Evolutionary conservation across 1,140 invertebrate species (phyloP).

Genomic region (Eueides isabella): DNA sequence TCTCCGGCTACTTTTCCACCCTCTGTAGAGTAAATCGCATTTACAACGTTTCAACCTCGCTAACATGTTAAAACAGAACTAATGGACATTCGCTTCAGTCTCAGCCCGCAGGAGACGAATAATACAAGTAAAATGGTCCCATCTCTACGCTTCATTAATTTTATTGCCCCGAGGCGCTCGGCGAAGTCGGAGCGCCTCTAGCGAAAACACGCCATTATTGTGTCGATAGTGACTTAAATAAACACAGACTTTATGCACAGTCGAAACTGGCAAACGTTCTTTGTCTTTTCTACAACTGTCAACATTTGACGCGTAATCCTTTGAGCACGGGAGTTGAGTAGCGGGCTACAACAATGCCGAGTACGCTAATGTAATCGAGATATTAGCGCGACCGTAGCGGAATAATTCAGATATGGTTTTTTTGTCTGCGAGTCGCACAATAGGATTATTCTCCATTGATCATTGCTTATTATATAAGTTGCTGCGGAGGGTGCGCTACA

Average conservation of each 20-base stretch:
- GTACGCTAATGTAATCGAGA: conserved; percentile 76
- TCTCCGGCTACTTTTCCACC: conserved; percentile 76
- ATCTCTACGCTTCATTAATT: conserved; percentile 82
- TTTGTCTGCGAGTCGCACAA: conserved; percentile 76
- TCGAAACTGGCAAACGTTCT: conserved; percentile 62
- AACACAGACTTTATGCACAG: conserved; percentile 74
- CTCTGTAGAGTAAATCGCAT: conserved; percentile 80
- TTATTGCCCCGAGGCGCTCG: conserved; percentile 80
- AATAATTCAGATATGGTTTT: conserved; percentile 79
- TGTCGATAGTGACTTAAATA: conserved; percentile 78
- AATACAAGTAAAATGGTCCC: conserved; percentile 82
- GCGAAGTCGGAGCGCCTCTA: conserved; percentile 61
- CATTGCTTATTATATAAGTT: conserved; percentile 81
- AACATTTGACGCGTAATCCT: conserved; percentile 73
- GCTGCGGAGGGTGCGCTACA: conserved; percentile 77
- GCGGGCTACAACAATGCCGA: conserved; percentile 54
- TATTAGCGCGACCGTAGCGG: conserved; percentile 77
- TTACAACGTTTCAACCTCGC: conserved; percentile 81
- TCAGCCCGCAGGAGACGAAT: conserved; percentile 81
- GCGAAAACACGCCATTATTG: conserved; percentile 77
- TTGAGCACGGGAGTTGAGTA: conserved; percentile 45
- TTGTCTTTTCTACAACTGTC: conserved; percentile 76
- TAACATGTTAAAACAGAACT: conserved; percentile 83
- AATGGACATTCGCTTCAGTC: conserved; percentile 82
- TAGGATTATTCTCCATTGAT: conserved; percentile 81